phyloP scores from a whole-genome alignment of 1,140 invertebrate species.

The Chironomus striatipennis region DNA sequence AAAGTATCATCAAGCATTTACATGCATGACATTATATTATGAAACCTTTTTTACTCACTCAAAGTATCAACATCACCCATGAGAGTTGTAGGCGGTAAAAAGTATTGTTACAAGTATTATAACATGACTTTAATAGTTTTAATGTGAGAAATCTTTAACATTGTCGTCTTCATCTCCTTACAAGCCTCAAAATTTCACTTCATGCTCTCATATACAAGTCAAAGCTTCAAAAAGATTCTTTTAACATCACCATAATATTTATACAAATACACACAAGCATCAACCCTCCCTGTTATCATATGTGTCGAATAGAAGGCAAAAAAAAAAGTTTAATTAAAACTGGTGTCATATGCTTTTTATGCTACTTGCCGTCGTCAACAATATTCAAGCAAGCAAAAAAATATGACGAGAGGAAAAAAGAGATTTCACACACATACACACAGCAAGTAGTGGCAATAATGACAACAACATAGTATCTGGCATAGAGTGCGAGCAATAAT shows the following conservation, averaged over 20 bases:
- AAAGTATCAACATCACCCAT: too few relatives aligned
- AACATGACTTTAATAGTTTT: constrained; percentile 4
- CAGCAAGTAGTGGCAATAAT: too few relatives aligned
- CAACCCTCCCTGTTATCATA: background rate
- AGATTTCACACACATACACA: too few relatives aligned
- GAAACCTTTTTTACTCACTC: too few relatives aligned
- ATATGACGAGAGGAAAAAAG: too few relatives aligned
- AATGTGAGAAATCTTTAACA: background rate
- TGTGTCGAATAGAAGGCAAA: background rate
- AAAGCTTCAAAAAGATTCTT: too few relatives aligned
- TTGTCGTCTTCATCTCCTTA: background rate
- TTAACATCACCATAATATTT: too few relatives aligned
- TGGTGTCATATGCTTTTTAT: constrained; percentile 23
- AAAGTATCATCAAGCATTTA: too few relatives aligned
- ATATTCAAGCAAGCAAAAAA: background rate
- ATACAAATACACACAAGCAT: background rate
- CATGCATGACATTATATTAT: too few relatives aligned
- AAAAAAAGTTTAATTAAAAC: constrained; percentile 23
- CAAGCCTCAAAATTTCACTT: background rate
- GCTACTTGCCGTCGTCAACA: background rate
- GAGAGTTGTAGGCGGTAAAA: background rate
- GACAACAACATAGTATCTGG: too few relatives aligned
- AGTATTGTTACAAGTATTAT: background rate
- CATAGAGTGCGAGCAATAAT: too few relatives aligned
- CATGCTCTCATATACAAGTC: background rate